A percentile compares a stretch with the other conserved stretches of the same genome.
Evolutionary conservation across 2,797 vertebrate species (phyloP).

Genomic region (Schizopygopsis malacanthus): DNA sequence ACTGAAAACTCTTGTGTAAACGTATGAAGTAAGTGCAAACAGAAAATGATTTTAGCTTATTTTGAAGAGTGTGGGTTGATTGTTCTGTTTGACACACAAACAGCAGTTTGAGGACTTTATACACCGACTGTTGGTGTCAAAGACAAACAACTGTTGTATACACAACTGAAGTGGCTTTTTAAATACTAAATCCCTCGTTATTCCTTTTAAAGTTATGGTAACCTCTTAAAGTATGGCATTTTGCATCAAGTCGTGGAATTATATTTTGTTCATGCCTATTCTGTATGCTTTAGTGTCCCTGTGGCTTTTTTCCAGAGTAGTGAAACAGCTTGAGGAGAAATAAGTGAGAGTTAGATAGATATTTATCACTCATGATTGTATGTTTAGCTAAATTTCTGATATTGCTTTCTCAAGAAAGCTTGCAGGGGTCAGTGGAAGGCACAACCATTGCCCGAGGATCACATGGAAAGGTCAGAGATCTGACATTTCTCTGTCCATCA

Average conservation of each 20-base stretch:
- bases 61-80: constrained; percentile 32
- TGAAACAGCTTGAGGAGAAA: constrained; percentile 1
- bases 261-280: neutral
- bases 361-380: neutral
- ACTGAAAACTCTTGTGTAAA: constrained; percentile 1
- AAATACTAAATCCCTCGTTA: constrained; percentile 3
- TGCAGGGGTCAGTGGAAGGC: constrained; percentile 52
- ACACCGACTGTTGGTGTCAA: constrained; percentile 2
- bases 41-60: constrained; percentile 22
- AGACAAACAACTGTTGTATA: constrained; percentile 41
- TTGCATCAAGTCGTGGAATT: constrained; percentile 4
- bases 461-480: constrained; percentile 77
- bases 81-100: constrained; percentile 41
- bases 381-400: constrained; percentile 21
- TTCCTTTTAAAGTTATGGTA: constrained; percentile 2
- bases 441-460: constrained; percentile 67
- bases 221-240: constrained; percentile 7
- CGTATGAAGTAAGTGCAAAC: constrained; percentile 2
- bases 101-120: constrained; percentile 5
- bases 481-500: constrained; percentile 76
- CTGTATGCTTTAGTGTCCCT: neutral
- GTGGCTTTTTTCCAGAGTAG: neutral
- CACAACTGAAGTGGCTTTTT: constrained; percentile 31
- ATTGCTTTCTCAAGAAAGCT: constrained; percentile 34
- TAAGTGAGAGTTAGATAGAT: neutral